Conservation (phyloP, 2,797 vertebrate species). For the Pipistrellus nathusii region DNA sequence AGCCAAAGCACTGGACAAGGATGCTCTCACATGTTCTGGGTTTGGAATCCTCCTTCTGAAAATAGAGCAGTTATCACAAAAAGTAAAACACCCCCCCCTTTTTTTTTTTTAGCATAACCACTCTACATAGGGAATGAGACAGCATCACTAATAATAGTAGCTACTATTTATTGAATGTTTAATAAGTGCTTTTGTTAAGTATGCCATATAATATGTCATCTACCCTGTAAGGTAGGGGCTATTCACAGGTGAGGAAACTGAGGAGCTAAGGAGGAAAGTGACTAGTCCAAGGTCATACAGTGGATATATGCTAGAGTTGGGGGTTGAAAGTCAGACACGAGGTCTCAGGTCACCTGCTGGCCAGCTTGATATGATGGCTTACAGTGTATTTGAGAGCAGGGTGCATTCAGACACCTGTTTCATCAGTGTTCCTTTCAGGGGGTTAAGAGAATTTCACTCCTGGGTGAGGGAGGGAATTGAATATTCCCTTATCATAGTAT, state of each 20-base stretch:
- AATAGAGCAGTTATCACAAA: not conserved
- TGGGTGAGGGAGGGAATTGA: not conserved
- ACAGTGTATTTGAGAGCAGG: not conserved
- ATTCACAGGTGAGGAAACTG: not conserved
- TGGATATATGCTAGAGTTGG: not conserved
- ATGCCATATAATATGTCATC: not conserved
- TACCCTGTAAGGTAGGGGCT: not conserved
- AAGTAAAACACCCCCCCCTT: not conserved
- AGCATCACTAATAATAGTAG: not conserved
- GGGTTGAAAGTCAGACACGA: not conserved
- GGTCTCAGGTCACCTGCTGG: not conserved
- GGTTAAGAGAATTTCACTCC: not conserved
- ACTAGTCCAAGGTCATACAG: not conserved
- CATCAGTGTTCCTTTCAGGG: not conserved
- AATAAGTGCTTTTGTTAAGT: not conserved
- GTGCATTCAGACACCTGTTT: not conserved
- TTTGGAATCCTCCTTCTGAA: slow-evolving; percentile 8
- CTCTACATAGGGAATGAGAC: not conserved
- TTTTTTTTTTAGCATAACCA: not conserved
- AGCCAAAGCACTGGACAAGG: not conserved
- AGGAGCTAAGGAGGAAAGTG: not conserved
- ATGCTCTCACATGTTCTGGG: not conserved
- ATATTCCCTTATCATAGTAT: not conserved
- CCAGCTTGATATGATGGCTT: accelerated
- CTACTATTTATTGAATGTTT: not conserved